phyloP scores from a whole-genome alignment of 2,797 vertebrate species.

The Typhlichthys subterraneus region DNA sequence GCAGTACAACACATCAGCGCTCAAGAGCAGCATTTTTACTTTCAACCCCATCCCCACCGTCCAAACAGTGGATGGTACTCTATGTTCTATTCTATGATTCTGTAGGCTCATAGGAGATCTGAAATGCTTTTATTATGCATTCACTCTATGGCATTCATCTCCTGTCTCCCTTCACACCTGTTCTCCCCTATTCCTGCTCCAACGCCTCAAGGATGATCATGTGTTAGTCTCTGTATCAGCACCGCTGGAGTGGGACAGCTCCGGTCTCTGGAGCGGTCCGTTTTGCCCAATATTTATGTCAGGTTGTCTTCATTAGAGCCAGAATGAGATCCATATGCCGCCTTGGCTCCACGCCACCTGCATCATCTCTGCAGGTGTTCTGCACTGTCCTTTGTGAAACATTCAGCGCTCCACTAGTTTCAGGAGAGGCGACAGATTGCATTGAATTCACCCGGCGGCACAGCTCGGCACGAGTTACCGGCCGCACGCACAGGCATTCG shows the following conservation, averaged over 20 bases:
- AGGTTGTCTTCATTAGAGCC: conserved; percentile 73
- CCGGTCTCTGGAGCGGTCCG: conserved; percentile 41
- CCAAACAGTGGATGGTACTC: conserved; percentile 14
- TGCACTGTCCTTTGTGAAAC: conserved; percentile 62
- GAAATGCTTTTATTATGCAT: conserved; percentile 50
- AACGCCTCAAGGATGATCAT: conserved; percentile 44
- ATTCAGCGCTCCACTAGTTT: conserved; percentile 52
- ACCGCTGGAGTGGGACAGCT: conserved; percentile 22
- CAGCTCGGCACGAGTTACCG: conserved; percentile 25
- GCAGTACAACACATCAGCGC: conserved; percentile 17
- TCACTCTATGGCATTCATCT: conserved; percentile 26
- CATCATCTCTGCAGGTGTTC: conserved; percentile 71
- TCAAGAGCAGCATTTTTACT: conserved; percentile 26
- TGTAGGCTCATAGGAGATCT: conserved; percentile 51
- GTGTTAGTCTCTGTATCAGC: conserved; percentile 52
- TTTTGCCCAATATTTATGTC: conserved; percentile 69
- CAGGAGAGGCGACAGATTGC: conserved; percentile 54
- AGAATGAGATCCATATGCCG: conserved; percentile 69
- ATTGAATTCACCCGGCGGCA: conserved; percentile 40
- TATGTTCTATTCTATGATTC: conserved; percentile 12
- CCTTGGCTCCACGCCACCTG: conserved; percentile 66
- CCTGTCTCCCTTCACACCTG: conserved; percentile 16
- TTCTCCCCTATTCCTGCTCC: conserved; percentile 13
- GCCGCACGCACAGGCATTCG: background rate
- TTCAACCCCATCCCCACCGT: background rate